phyloP scores from a whole-genome alignment of 2,888 invertebrate genomes.

The Barypeithes pellucidus region DNA sequence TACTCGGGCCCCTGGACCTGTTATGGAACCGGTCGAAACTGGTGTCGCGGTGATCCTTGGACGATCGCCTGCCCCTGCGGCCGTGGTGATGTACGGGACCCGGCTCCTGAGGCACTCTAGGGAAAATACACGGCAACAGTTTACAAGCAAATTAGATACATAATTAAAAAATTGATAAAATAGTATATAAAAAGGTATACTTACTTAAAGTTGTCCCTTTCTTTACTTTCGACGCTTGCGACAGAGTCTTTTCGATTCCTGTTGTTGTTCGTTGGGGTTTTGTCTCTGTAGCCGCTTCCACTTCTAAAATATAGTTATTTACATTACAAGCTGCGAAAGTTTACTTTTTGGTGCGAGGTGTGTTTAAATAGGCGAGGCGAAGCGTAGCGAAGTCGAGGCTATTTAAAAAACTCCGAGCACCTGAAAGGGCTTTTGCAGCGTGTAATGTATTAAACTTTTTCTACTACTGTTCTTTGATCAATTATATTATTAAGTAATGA shows the following conservation, averaged over 20 bases:
- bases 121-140: slow-evolving; percentile 46
- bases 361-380: too few species aligned
- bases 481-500: too few species aligned
- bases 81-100: slow-evolving; percentile 51
- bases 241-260: slow-evolving; percentile 61
- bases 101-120: slow-evolving; percentile 64
- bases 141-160: too few species aligned
- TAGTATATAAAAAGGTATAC: not conserved
- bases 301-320: slow-evolving; percentile 57
- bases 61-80: slow-evolving; percentile 56
- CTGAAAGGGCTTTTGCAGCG: too few species aligned
- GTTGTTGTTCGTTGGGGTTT: slow-evolving; percentile 62
- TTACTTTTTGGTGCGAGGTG: too few species aligned
- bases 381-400: too few species aligned
- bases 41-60: slow-evolving; percentile 63
- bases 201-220: slow-evolving; percentile 56
- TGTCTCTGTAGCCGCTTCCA: slow-evolving; percentile 62
- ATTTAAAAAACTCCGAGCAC: too few species aligned
- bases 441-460: too few species aligned
- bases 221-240: slow-evolving; percentile 60
- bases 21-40: slow-evolving; percentile 65
- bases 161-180: too few species aligned
- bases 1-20: slow-evolving; percentile 64
- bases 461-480: too few species aligned
- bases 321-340: too few species aligned